Conservation (phyloP, 1,140 invertebrate genomes). For the Pseudomyrmex gracilis region DNA sequence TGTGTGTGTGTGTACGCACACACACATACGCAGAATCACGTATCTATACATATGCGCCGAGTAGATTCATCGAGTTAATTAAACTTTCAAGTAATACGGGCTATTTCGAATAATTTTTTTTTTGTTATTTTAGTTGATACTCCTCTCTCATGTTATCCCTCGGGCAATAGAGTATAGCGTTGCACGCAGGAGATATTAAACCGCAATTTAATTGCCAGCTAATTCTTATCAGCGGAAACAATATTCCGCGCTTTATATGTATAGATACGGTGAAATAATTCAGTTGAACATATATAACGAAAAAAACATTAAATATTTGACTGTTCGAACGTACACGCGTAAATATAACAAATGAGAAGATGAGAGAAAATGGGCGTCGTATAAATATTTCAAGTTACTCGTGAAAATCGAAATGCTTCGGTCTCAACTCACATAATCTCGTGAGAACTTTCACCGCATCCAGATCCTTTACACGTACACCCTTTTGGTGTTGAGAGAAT, state of each 20-base stretch:
- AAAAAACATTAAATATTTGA: neutral
- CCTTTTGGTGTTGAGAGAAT: slow-evolving; percentile 41
- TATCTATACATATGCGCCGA: neutral
- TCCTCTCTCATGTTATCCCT: slow-evolving; percentile 5
- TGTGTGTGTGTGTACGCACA: neutral
- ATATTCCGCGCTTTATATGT: slow-evolving; percentile 14
- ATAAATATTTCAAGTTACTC: neutral
- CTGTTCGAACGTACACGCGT: neutral
- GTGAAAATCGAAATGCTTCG: neutral
- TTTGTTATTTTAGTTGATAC: slow-evolving; percentile 33
- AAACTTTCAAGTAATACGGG: slow-evolving; percentile 70
- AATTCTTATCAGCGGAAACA: slow-evolving; percentile 49
- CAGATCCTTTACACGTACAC: neutral
- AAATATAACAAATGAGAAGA: neutral
- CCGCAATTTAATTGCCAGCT: slow-evolving; percentile 54
- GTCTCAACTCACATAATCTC: slow-evolving; percentile 6
- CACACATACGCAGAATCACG: slow-evolving; percentile 47
- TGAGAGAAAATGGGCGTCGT: neutral
- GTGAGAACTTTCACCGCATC: neutral
- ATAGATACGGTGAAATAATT: slow-evolving; percentile 32
- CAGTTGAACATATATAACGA: neutral
- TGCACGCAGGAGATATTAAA: slow-evolving; percentile 31
- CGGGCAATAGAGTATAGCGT: slow-evolving; percentile 20
- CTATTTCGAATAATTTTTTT: slow-evolving; percentile 52
- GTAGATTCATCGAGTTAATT: slow-evolving; percentile 74